Percentiles rank a stretch among this genome's conserved stretches.
Conservation (phyloP, 1,140 invertebrate species). For the Zophobas morio region DNA sequence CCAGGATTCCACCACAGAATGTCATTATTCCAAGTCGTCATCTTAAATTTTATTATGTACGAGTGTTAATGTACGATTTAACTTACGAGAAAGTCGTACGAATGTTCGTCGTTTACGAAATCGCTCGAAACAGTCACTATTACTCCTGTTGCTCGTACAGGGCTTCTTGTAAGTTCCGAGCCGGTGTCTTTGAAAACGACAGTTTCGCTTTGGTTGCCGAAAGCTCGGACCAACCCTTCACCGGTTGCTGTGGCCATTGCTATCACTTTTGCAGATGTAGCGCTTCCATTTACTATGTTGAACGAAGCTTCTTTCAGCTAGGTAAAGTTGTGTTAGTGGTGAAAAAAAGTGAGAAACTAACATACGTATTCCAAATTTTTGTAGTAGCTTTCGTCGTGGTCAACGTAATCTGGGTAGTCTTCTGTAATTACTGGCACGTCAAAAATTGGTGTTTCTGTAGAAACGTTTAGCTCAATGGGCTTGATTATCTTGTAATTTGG, state of each 20-base stretch:
- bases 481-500: conserved; percentile 10
- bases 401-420: conserved; percentile 10
- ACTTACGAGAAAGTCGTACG: conserved; percentile 23
- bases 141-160: background rate
- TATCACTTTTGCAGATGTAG: background rate
- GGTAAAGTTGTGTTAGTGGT: background rate
- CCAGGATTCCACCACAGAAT: conserved; percentile 22
- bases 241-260: background rate
- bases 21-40: conserved; percentile 5
- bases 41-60: background rate
- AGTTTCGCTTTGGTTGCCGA: background rate
- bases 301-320: conserved; percentile 12
- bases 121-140: background rate
- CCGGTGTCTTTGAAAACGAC: conserved; percentile 1
- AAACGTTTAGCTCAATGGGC: conserved; percentile 1
- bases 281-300: background rate
- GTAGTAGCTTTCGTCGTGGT: conserved; percentile 1
- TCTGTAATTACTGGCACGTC: conserved; percentile 5
- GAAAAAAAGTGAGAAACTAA: background rate
- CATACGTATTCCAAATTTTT: conserved; percentile 19
- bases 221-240: background rate
- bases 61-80: background rate
- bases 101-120: background rate
- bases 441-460: background rate
- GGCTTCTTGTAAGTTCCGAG: background rate